Evolutionary conservation across 2,113 vertebrate species (phyloP).

Genomic region (Gnathonemus longibarbis): DNA sequence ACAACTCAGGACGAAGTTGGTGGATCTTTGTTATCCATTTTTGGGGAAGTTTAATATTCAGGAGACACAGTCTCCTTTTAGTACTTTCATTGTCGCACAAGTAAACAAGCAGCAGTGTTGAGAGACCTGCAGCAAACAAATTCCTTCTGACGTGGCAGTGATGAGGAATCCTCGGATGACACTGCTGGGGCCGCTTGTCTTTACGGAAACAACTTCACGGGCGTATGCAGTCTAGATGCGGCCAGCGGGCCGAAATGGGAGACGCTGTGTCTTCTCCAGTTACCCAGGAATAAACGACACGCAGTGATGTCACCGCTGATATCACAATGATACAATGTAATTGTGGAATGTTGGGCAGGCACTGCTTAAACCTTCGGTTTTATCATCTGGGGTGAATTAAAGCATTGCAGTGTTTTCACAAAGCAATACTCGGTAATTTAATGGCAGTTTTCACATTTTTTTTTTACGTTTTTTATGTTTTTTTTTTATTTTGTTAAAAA

Average conservation of each 20-base stretch:
- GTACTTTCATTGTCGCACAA: neutral
- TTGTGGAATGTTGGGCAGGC: neutral
- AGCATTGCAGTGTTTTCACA: neutral
- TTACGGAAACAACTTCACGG: neutral
- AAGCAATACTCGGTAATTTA: neutral
- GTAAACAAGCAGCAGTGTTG: neutral
- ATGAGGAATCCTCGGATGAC: neutral
- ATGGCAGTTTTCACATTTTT: neutral
- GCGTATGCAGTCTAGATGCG: neutral
- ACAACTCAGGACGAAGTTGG: neutral
- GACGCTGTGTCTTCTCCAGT: neutral
- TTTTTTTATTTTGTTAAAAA: neutral
- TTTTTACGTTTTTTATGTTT: no score
- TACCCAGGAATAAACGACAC: neutral
- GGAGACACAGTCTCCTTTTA: neutral
- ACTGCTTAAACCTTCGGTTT: neutral
- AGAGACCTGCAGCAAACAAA: neutral
- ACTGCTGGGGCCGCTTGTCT: neutral
- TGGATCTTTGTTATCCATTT: neutral
- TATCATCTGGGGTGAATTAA: neutral
- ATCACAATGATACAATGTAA: neutral
- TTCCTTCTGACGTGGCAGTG: neutral
- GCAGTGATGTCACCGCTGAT: neutral
- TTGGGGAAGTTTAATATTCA: neutral
- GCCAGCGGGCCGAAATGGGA: neutral